A percentile compares a stretch with the other conserved stretches of the same genome.
Evolutionary conservation across 1,140 invertebrate species (phyloP).

Genomic region (Ladona fulva): DNA sequence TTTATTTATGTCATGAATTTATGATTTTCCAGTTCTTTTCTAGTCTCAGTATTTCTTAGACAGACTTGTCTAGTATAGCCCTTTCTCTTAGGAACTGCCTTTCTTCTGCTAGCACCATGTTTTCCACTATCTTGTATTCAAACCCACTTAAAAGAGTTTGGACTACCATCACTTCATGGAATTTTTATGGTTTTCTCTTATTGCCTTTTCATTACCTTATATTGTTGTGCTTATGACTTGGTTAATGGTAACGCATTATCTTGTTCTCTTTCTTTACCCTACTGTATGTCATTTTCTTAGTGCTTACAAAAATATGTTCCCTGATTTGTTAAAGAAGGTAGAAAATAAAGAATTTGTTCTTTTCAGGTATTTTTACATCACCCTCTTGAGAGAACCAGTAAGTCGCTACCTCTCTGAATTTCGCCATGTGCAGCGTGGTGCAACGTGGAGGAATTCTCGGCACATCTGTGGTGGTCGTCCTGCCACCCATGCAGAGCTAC

Average conservation of each 20-base stretch:
- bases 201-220: not conserved
- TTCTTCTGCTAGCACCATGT: not conserved
- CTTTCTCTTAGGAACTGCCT: not conserved
- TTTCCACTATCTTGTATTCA: not conserved
- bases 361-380: slow-evolving; percentile 88
- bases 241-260: not conserved
- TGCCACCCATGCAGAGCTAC: slow-evolving; percentile 65
- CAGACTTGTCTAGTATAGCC: not conserved
- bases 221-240: not conserved
- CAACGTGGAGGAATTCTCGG: slow-evolving; percentile 82
- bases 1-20: not conserved
- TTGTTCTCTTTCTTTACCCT: not conserved
- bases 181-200: not conserved
- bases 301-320: too few species aligned
- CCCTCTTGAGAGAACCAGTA: slow-evolving; percentile 86
- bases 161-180: not conserved
- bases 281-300: too few species aligned
- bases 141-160: not conserved
- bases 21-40: not conserved
- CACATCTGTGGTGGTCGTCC: slow-evolving; percentile 80
- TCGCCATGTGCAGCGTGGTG: slow-evolving; percentile 90
- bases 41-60: not conserved
- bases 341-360: slow-evolving; percentile 12
- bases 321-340: slow-evolving; percentile 4
- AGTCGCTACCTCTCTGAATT: slow-evolving; percentile 86